A percentile compares a stretch with the other conserved stretches of the same genome.
phyloP scores from a whole-genome alignment of 1,140 invertebrate species.

The Halesus radiatus region DNA sequence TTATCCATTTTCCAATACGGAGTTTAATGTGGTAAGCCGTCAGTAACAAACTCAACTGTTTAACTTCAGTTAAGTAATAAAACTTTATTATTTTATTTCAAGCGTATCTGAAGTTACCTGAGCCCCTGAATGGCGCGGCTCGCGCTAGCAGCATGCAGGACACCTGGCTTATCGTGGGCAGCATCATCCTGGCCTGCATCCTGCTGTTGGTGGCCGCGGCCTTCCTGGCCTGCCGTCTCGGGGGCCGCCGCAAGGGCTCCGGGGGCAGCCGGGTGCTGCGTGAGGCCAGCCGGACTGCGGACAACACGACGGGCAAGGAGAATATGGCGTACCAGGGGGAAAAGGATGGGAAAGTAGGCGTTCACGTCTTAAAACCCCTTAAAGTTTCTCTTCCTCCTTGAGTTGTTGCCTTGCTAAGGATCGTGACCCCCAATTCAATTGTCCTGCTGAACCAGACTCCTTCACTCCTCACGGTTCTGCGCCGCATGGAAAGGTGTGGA shows the following conservation, averaged over 20 bases:
- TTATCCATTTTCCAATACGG: no score
- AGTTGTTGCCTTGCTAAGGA: no score
- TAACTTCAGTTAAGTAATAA: no score
- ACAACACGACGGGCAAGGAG: conserved; percentile 31
- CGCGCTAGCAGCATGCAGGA: conserved; percentile 70
- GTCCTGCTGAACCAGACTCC: no score
- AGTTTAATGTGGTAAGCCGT: no score
- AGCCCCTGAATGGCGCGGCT: conserved; percentile 74
- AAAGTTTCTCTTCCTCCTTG: no score
- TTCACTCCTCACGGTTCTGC: no score
- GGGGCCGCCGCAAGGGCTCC: conserved; percentile 67
- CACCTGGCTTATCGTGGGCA: conserved; percentile 75
- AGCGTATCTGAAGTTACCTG: conserved; percentile 80
- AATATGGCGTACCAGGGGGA: conserved; percentile 51
- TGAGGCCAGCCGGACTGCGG: not conserved
- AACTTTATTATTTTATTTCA: conserved; percentile 56
- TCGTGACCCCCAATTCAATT: no score
- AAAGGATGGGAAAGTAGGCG: conserved; percentile 48
- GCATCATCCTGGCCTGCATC: conserved; percentile 73
- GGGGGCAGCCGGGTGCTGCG: conserved; percentile 20
- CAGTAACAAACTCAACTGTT: no score
- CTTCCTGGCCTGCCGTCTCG: conserved; percentile 73
- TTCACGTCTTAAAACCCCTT: no score
- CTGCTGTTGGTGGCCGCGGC: conserved; percentile 75
- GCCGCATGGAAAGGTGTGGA: no score